A percentile compares a stretch with the other conserved stretches of the same genome.
phyloP scores from a whole-genome alignment of 2,888 invertebrate genomes.

The Drosophila greeni region DNA sequence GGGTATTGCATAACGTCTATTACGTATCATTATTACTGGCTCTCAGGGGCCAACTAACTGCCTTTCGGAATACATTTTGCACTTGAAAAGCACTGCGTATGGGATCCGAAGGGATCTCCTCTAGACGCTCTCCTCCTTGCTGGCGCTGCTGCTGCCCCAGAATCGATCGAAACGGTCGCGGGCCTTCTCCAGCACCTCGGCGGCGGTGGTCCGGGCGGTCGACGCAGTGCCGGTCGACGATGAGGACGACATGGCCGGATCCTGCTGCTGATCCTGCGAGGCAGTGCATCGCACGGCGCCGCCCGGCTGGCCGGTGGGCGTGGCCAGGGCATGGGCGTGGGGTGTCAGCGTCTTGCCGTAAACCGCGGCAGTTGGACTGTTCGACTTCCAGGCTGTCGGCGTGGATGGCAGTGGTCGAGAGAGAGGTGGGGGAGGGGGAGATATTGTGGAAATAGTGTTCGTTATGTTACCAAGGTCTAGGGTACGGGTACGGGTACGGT shows the following conservation, averaged over 20 bases:
- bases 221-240: slow-evolving; percentile 67
- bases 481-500: slow-evolving; percentile 52
- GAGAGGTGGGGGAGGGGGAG: slow-evolving; percentile 66
- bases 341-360: slow-evolving; percentile 66
- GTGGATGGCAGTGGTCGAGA: slow-evolving; percentile 60
- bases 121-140: slow-evolving; percentile 82
- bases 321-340: slow-evolving; percentile 17
- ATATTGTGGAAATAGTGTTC: slow-evolving; percentile 73
- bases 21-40: slow-evolving; percentile 31
- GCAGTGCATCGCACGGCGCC: slow-evolving; percentile 59
- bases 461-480: slow-evolving; percentile 70
- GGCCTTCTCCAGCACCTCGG: slow-evolving; percentile 89
- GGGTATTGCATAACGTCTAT: slow-evolving; percentile 44
- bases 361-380: slow-evolving; percentile 64
- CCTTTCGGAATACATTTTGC: slow-evolving; percentile 54
- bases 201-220: slow-evolving; percentile 79
- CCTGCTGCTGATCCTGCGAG: slow-evolving; percentile 60
- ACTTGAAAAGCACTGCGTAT: slow-evolving; percentile 41
- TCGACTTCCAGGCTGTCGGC: slow-evolving; percentile 71
- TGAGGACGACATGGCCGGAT: slow-evolving; percentile 48
- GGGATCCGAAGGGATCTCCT: slow-evolving; percentile 1
- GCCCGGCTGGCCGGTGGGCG: slow-evolving; percentile 59
- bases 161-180: slow-evolving; percentile 91
- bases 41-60: slow-evolving; percentile 26
- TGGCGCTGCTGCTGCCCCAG: slow-evolving; percentile 82